These are phyloP conservation scores for Amphilophus citrinellus DNA, from an alignment of 2,113 vertebrate genomes.

Conservation along the genomic window DNA sequence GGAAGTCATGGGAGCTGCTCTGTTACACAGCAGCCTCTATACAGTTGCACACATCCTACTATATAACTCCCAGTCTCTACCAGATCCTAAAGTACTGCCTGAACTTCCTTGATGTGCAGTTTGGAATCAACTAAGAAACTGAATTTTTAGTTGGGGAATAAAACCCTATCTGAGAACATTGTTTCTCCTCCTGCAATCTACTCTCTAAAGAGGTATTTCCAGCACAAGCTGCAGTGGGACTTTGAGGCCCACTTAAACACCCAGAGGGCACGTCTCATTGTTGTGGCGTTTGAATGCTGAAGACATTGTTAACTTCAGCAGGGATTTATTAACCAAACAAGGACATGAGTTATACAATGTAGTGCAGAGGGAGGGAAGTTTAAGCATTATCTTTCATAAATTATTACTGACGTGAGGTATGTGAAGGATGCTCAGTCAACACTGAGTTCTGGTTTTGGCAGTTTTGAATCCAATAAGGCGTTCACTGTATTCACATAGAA, in stretches of 20 bases:
- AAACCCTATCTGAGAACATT: constrained; percentile 13
- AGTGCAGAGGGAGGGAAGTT: background rate
- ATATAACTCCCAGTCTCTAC: constrained; percentile 8
- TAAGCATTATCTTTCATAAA: constrained; percentile 26
- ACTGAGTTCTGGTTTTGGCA: background rate
- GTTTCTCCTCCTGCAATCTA: constrained; percentile 17
- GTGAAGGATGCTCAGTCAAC: constrained; percentile 9
- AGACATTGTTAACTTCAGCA: constrained; percentile 58
- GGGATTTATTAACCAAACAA: constrained; percentile 67
- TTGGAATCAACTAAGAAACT: background rate
- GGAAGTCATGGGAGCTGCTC: constrained; percentile 72
- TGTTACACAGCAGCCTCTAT: constrained; percentile 65
- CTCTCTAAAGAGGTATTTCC: constrained; percentile 44
- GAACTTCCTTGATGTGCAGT: background rate
- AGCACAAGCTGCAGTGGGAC: constrained; percentile 24
- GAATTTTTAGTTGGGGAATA: background rate
- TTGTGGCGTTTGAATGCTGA: constrained; percentile 50
- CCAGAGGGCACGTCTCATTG: constrained; percentile 50
- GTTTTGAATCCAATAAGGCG: constrained; percentile 12
- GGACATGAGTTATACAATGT: constrained; percentile 26
- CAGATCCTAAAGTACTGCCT: constrained; percentile 42
- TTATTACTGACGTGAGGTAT: constrained; percentile 30
- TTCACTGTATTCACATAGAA: constrained; percentile 24
- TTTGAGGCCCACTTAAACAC: constrained; percentile 48
- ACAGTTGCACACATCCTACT: constrained; percentile 52